phyloP scores from a whole-genome alignment of 1,140 invertebrate genomes.

The Dendroctonus ponderosae region DNA sequence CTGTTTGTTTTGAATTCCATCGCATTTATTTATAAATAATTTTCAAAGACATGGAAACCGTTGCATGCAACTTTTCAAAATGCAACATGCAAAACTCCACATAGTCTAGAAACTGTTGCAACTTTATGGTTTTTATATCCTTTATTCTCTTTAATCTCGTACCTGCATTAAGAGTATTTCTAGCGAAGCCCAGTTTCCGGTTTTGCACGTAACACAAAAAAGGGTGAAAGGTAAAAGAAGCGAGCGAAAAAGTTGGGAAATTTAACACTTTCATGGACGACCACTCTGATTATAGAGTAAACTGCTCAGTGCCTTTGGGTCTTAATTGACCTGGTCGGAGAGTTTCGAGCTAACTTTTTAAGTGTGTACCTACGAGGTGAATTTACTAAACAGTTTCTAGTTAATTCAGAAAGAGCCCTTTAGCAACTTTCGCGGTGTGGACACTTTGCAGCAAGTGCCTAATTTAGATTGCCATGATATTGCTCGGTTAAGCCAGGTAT shows the following conservation, averaged over 20 bases:
- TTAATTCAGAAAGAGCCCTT: constrained; percentile 20
- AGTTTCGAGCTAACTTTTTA: constrained; percentile 33
- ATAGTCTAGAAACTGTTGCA: background rate
- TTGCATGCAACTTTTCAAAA: constrained; percentile 7
- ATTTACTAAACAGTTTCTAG: constrained; percentile 28
- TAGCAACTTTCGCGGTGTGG: constrained; percentile 14
- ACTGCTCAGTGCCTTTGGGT: constrained; percentile 26
- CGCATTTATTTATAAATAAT: background rate
- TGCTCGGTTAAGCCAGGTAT: too few species aligned
- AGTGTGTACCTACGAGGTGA: constrained; percentile 31
- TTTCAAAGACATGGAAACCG: background rate
- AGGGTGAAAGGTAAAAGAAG: constrained; percentile 1
- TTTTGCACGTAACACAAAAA: constrained; percentile 2
- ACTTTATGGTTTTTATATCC: background rate
- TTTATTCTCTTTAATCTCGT: background rate
- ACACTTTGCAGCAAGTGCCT: too few species aligned
- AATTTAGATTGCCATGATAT: too few species aligned
- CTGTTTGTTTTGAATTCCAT: constrained; percentile 1
- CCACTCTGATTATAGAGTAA: constrained; percentile 33
- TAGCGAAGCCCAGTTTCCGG: background rate
- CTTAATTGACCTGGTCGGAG: constrained; percentile 25
- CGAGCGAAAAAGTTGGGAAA: constrained; percentile 23
- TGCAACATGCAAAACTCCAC: background rate
- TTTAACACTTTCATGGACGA: constrained; percentile 28
- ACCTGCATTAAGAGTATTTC: background rate